A percentile compares a stretch with the other conserved stretches of the same genome.
Evolutionary conservation across 2,113 vertebrate genomes (phyloP).

Genomic region (Poeciliopsis retropinna): DNA sequence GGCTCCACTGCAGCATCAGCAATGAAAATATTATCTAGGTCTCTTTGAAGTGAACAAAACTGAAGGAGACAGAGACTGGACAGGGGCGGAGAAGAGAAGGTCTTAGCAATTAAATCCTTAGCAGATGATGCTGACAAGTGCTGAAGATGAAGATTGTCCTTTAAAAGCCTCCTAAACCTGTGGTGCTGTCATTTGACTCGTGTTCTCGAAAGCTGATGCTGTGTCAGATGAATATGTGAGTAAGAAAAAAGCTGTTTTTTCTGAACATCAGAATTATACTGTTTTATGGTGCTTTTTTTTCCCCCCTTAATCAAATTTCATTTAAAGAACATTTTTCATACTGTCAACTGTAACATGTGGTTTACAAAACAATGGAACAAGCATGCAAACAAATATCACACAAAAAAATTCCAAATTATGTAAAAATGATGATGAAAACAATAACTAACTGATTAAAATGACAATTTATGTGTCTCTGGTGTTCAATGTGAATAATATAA

Average conservation of each 20-base stretch:
- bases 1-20: slow-evolving; percentile 6
- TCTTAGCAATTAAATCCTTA: slow-evolving; percentile 55
- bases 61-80: slow-evolving; percentile 32
- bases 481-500: background rate
- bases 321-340: background rate
- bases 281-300: background rate
- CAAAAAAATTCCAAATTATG: too few species aligned
- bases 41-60: slow-evolving; percentile 50
- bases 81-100: background rate
- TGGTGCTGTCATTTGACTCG: slow-evolving; percentile 29
- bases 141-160: slow-evolving; percentile 51
- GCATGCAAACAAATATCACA: too few species aligned
- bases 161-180: slow-evolving; percentile 20
- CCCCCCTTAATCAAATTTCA: background rate
- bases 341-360: background rate
- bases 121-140: slow-evolving; percentile 56
- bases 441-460: too few species aligned
- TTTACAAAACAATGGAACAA: background rate
- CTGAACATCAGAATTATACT: background rate
- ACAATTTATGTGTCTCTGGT: too few species aligned
- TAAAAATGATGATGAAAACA: too few species aligned
- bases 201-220: slow-evolving; percentile 3
- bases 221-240: background rate
- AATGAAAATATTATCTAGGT: slow-evolving; percentile 29
- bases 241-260: background rate